phyloP scores from a whole-genome alignment of 2,113 vertebrate genomes.

The Gymnocephalus cernua region DNA sequence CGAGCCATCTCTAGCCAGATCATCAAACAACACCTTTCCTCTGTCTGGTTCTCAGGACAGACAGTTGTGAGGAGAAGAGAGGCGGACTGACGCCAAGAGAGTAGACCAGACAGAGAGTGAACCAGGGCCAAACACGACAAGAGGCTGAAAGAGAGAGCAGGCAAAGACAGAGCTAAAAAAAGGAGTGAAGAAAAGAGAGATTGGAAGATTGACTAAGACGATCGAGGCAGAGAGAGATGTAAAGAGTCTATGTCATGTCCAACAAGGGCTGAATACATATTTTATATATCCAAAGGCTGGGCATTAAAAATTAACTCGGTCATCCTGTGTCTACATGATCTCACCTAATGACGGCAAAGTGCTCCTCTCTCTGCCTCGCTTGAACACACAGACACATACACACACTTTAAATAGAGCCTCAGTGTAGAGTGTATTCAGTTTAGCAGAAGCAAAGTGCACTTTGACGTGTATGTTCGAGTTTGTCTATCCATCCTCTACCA shows the following conservation, averaged over 20 bases:
- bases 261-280: conserved; percentile 77
- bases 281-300: conserved; percentile 76
- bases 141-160: conserved; percentile 36
- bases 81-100: conserved; percentile 44
- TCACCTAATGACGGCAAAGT: conserved; percentile 79
- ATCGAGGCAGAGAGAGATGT: conserved; percentile 32
- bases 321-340: conserved; percentile 75
- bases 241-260: conserved; percentile 75
- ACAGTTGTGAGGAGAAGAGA: conserved; percentile 35
- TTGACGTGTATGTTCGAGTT: conserved; percentile 16
- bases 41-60: conserved; percentile 57
- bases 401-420: conserved; percentile 51
- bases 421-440: conserved; percentile 42
- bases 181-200: conserved; percentile 26
- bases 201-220: conserved; percentile 25
- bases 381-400: conserved; percentile 39
- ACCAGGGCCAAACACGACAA: conserved; percentile 42
- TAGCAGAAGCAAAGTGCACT: conserved; percentile 67
- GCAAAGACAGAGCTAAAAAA: conserved; percentile 50
- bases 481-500: conserved; percentile 4
- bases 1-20: conserved; percentile 34
- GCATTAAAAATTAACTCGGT: conserved; percentile 79
- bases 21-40: conserved; percentile 60
- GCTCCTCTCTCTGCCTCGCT: conserved; percentile 50
- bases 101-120: conserved; percentile 56